These are phyloP conservation scores for Chrysogorgia sp. DNA, from an alignment of 92 coral and sea anemone species.

Conservation along the genomic window DNA sequence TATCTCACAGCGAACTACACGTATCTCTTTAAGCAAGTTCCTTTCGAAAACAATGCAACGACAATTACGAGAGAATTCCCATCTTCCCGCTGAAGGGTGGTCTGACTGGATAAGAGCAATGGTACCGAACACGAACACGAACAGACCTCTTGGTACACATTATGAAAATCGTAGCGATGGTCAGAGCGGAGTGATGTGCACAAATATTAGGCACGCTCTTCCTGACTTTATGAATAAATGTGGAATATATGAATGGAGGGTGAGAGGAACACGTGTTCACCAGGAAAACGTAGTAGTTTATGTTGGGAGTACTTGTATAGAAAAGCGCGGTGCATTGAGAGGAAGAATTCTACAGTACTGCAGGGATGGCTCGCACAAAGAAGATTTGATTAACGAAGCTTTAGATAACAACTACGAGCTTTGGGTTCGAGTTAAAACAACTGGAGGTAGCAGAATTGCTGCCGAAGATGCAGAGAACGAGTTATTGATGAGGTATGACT, in stretches of 20 bases:
- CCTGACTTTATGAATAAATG: not conserved
- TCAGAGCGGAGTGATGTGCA: constrained; percentile 35
- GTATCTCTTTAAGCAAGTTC: too few relatives aligned
- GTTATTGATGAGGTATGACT: constrained; percentile 36
- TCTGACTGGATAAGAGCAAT: constrained; percentile 49
- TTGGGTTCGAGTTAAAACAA: constrained; percentile 60
- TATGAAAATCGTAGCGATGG: not conserved
- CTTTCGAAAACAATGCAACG: too few relatives aligned
- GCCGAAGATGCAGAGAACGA: constrained; percentile 40
- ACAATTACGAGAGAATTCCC: too few relatives aligned
- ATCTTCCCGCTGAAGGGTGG: constrained; percentile 55
- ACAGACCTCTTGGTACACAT: not conserved
- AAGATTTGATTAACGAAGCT: constrained; percentile 41
- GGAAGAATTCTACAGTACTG: constrained; percentile 58
- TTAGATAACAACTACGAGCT: constrained; percentile 55
- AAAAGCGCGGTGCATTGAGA: constrained; percentile 48
- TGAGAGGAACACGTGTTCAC: not conserved
- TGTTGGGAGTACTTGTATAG: constrained; percentile 68
- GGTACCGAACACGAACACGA: constrained; percentile 36
- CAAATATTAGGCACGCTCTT: constrained; percentile 4
- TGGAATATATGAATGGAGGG: constrained; percentile 75
- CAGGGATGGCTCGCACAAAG: constrained; percentile 48
- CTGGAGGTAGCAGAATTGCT: not conserved
- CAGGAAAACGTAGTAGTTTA: constrained; percentile 55
- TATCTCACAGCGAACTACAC: too few relatives aligned